Conservation (phyloP, 2,797 vertebrate genomes). For the Cichlasoma orientale region DNA sequence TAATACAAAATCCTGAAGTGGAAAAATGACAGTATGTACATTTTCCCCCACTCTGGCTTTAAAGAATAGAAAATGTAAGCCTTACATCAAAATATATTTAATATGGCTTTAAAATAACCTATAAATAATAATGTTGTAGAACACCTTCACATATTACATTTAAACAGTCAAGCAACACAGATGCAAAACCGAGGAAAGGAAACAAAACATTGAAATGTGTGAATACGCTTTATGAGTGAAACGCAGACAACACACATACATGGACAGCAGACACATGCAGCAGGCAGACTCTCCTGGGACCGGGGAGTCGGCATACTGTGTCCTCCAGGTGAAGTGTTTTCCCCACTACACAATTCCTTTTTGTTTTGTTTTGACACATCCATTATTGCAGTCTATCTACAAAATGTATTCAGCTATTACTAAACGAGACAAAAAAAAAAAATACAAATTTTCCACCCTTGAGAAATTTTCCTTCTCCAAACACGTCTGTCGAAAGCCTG, state of each 20-base stretch:
- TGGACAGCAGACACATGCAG: neutral
- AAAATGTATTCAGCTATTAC: slow-evolving; percentile 51
- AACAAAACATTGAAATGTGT: neutral
- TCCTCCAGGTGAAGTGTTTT: slow-evolving; percentile 37
- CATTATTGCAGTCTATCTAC: slow-evolving; percentile 39
- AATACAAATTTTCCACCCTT: slow-evolving; percentile 17
- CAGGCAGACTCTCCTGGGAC: slow-evolving; percentile 18
- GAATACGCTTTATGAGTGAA: neutral
- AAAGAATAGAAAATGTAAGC: neutral
- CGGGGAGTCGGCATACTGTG: neutral
- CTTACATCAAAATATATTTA: neutral
- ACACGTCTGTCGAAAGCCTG: slow-evolving; percentile 24
- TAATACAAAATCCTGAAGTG: neutral
- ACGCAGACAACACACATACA: neutral
- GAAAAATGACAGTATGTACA: neutral
- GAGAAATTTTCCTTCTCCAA: slow-evolving; percentile 36
- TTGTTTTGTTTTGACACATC: slow-evolving; percentile 47
- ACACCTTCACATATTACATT: neutral
- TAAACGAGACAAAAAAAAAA: slow-evolving; percentile 40
- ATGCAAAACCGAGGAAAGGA: neutral
- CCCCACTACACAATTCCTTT: slow-evolving; percentile 9
- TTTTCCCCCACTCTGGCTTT: neutral
- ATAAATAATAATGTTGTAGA: neutral
- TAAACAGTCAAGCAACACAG: neutral
- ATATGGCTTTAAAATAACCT: neutral